These are phyloP conservation scores for Microtus ochrogaster DNA, from an alignment of 2,113 vertebrate species.

Conservation along the genomic window DNA sequence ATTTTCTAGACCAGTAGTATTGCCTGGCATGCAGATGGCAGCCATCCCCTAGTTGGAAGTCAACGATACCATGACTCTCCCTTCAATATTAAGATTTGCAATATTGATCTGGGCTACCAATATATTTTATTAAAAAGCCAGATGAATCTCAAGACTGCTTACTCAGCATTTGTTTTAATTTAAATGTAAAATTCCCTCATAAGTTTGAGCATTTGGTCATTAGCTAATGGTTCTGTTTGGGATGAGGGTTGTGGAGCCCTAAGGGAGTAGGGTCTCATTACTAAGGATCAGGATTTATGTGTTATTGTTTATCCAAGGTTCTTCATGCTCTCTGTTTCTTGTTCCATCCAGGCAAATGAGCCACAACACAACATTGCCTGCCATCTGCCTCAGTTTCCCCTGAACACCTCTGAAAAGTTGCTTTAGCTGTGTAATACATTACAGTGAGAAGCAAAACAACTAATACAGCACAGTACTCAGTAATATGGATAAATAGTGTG, in stretches of 20 bases:
- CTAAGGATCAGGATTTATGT: not conserved
- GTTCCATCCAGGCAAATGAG: no score
- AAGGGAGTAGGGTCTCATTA: not conserved
- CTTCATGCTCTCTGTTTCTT: no score
- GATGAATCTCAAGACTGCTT: slow-evolving; percentile 3
- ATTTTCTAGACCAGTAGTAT: not conserved
- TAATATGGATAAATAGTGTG: no score
- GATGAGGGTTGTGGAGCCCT: no score
- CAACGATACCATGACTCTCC: not conserved
- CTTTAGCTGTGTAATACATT: no score
- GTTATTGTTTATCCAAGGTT: not conserved
- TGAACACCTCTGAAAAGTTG: no score
- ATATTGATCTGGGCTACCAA: not conserved
- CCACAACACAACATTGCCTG: no score
- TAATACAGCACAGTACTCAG: no score
- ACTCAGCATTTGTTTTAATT: not conserved
- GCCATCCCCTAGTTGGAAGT: not conserved
- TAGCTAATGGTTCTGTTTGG: not conserved
- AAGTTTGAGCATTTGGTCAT: not conserved
- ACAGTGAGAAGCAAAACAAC: no score
- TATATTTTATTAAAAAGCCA: slow-evolving; percentile 6
- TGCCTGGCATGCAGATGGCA: no score
- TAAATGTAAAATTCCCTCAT: not conserved
- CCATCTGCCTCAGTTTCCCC: no score
- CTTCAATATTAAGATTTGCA: not conserved